A percentile compares a stretch with the other conserved stretches of the same genome.
These are phyloP conservation scores for Azorinus chamasolen DNA, from an alignment of 2,888 invertebrate species.

Conservation along the genomic window DNA sequence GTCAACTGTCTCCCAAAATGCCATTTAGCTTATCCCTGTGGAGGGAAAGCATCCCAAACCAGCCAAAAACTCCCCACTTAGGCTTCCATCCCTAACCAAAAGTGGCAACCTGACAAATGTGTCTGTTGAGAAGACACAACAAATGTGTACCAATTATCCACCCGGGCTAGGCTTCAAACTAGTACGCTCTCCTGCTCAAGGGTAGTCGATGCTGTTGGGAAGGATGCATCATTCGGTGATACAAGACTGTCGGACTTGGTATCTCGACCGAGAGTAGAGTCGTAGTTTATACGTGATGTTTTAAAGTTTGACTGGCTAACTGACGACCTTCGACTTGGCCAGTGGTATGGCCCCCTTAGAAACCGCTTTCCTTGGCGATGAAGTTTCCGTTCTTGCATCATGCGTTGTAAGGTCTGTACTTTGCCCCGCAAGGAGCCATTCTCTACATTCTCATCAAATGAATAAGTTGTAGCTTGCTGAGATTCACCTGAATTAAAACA, in stretches of 20 bases:
- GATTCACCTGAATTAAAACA: neutral
- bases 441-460: constrained; percentile 6
- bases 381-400: constrained; percentile 95
- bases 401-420: constrained; percentile 94
- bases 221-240: constrained; percentile 37
- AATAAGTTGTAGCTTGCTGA: neutral
- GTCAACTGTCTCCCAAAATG: constrained; percentile 45
- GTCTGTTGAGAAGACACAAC: constrained; percentile 62
- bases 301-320: constrained; percentile 25
- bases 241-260: constrained; percentile 24
- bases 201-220: constrained; percentile 30
- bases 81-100: constrained; percentile 4
- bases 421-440: constrained; percentile 91
- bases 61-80: constrained; percentile 9
- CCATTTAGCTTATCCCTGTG: constrained; percentile 20
- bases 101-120: constrained; percentile 40
- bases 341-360: constrained; percentile 76
- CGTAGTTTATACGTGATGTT: constrained; percentile 25
- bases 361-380: constrained; percentile 91
- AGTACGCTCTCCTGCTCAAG: constrained; percentile 76
- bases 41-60: constrained; percentile 18
- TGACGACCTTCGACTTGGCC: constrained; percentile 50
- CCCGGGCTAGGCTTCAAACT: constrained; percentile 67
- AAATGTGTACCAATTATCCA: constrained; percentile 50
- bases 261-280: constrained; percentile 33